Base-by-base conservation (phyloP, 2,797 vertebrate genomes). In the Myotis vivesi region DNA sequence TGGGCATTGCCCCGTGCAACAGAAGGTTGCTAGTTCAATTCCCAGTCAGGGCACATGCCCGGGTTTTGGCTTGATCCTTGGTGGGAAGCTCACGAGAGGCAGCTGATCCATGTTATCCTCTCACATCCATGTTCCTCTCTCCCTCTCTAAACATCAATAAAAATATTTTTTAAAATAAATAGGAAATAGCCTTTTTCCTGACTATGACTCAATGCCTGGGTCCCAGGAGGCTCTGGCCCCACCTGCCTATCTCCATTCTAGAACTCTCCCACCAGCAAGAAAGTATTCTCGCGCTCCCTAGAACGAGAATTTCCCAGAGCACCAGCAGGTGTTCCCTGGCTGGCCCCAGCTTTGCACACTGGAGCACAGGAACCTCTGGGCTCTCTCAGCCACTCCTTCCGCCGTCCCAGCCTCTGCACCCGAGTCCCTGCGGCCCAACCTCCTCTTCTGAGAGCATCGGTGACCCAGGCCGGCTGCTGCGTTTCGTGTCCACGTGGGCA, bases 401-500 rank as follows among this genome's bases (percentile, higher is more conserved):
- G 20, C 1, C 3, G 46, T 44, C 20, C 46, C 64, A 9, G 0
- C 12, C 72, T 38, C 23, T 30, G 7, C 51, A 3, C 38, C 25
- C 4, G 13, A 68, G n/a, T n/a, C 33, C 53, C 41, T 19, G 13
- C 4, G 4, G 30, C n/a, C 30, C 36, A 8, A 8, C 62, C 23
- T 3, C 20, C 28, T 9, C 15, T 8, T 1, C 1, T 2, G 3
- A 13, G 41, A 20, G n/a, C 17, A 0, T 19, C n/a, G 30, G 0
- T 9, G 75, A 55, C 46, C 16, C 51, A 7, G 36, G 38, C 44
- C 12, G 51, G 22, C 77, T 11, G 46, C 80, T 28, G 46, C 3
- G 3, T 11, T 38, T 1, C 20, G 25, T 17, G 38, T 12, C 23
- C 57, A 11, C 59, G 3, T 20, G 17, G 17, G 66, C 66, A 2